These are phyloP conservation scores for Virgularia gustaviana DNA, from an alignment of 92 coral and sea anemone species.

Conservation along the genomic window DNA sequence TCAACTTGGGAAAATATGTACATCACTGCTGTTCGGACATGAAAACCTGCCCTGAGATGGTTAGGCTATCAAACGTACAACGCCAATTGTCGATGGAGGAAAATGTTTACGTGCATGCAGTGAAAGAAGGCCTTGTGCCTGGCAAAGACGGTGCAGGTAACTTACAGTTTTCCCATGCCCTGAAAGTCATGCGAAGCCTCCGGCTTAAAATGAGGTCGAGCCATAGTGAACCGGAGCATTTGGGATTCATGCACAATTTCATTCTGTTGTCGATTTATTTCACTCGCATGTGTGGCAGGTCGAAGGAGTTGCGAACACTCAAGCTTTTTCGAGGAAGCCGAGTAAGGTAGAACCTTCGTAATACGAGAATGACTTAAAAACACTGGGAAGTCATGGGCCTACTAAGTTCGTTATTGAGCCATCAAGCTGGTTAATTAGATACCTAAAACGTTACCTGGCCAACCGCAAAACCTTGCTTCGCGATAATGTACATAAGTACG, in stretches of 20 bases:
- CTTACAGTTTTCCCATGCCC: background rate
- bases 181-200: background rate
- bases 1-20: slow-evolving; percentile 17
- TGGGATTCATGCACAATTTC: slow-evolving; percentile 1
- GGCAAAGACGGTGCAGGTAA: background rate
- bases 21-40: slow-evolving; percentile 10
- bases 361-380: slow-evolving; percentile 21
- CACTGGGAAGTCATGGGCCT: background rate
- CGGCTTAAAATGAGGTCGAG: background rate
- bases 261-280: background rate
- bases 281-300: slow-evolving; percentile 9
- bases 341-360: no score
- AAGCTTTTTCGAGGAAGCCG: no score
- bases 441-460: background rate
- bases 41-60: slow-evolving; percentile 12
- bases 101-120: slow-evolving; percentile 9
- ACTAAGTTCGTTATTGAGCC: background rate
- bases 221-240: background rate
- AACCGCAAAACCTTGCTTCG: background rate
- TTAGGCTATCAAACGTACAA: slow-evolving; percentile 21
- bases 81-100: slow-evolving; percentile 18
- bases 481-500: background rate
- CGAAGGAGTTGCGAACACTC: background rate
- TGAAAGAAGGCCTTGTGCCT: slow-evolving; percentile 19
- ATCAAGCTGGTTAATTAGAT: background rate